These are phyloP conservation scores for Beris morrisii DNA, from an alignment of 2,888 invertebrate genomes.

Conservation along the genomic window DNA sequence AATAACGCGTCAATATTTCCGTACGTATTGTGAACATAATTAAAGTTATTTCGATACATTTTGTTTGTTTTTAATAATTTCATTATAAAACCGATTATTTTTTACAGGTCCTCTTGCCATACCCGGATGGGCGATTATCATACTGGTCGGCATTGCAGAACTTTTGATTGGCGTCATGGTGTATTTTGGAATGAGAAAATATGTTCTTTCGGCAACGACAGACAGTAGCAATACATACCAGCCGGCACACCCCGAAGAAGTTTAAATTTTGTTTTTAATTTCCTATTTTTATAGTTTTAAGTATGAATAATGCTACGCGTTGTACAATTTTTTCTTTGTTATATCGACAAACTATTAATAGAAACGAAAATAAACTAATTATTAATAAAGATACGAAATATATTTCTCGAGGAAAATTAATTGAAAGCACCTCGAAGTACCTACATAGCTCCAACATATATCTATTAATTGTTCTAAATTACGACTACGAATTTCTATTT, in stretches of 20 bases:
- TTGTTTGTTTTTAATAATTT: slow-evolving; percentile 11
- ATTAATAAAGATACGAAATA: too few relatives aligned
- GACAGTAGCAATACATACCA: slow-evolving; percentile 51
- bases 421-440: too few relatives aligned
- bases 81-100: slow-evolving; percentile 7
- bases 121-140: slow-evolving; percentile 76
- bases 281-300: too few relatives aligned
- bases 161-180: slow-evolving; percentile 69
- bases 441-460: too few relatives aligned
- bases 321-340: too few relatives aligned
- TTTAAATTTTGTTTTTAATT: slow-evolving; percentile 35
- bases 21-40: slow-evolving; percentile 62
- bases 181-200: slow-evolving; percentile 69
- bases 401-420: too few relatives aligned
- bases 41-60: background rate
- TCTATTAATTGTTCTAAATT: too few relatives aligned
- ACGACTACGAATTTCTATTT: too few relatives aligned
- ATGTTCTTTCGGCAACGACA: slow-evolving; percentile 59
- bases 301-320: too few relatives aligned
- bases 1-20: slow-evolving; percentile 74
- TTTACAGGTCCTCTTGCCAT: slow-evolving; percentile 63
- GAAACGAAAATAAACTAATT: too few relatives aligned
- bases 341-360: too few relatives aligned
- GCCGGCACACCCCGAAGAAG: slow-evolving; percentile 51
- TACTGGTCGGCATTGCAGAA: slow-evolving; percentile 70